Conservation (phyloP, 2,888 invertebrate species). For the Caenorhabditis angaria region DNA sequence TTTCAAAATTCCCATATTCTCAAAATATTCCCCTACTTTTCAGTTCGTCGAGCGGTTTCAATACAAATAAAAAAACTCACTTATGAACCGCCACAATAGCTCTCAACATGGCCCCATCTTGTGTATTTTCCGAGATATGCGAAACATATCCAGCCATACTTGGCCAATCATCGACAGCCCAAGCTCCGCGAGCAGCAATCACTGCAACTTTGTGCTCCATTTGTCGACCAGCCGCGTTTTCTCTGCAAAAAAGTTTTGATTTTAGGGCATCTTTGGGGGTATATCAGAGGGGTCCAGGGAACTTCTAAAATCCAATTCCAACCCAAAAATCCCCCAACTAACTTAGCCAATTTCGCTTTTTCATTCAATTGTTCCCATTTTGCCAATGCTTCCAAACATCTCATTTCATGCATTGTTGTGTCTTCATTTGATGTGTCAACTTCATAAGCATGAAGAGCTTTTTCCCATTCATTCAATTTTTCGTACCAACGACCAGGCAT, state of each 20-base stretch:
- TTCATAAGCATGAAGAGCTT: slow-evolving; percentile 87
- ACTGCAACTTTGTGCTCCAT: slow-evolving; percentile 80
- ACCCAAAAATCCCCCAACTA: background rate
- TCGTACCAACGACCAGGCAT: slow-evolving; percentile 93
- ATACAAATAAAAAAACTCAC: slow-evolving; percentile 18
- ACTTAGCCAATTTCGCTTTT: slow-evolving; percentile 28
- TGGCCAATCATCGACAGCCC: slow-evolving; percentile 92
- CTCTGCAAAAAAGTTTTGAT: background rate
- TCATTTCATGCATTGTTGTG: slow-evolving; percentile 89
- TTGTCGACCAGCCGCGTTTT: background rate
- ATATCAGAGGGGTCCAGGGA: too few relatives aligned
- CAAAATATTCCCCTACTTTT: too few relatives aligned
- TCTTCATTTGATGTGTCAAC: slow-evolving; percentile 74
- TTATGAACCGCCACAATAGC: slow-evolving; percentile 90
- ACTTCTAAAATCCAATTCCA: too few relatives aligned
- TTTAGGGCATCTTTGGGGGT: background rate
- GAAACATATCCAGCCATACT: slow-evolving; percentile 88
- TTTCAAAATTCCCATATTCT: too few relatives aligned
- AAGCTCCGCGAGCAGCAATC: slow-evolving; percentile 89
- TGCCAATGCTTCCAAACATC: slow-evolving; percentile 93
- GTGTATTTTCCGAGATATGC: slow-evolving; percentile 85
- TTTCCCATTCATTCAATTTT: slow-evolving; percentile 98
- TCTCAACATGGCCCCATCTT: slow-evolving; percentile 93
- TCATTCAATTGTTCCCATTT: slow-evolving; percentile 81
- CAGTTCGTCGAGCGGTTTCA: too few relatives aligned